Evolutionary conservation across 2,888 invertebrate species (phyloP).

Genomic region (Lepidochrysops patricia): DNA sequence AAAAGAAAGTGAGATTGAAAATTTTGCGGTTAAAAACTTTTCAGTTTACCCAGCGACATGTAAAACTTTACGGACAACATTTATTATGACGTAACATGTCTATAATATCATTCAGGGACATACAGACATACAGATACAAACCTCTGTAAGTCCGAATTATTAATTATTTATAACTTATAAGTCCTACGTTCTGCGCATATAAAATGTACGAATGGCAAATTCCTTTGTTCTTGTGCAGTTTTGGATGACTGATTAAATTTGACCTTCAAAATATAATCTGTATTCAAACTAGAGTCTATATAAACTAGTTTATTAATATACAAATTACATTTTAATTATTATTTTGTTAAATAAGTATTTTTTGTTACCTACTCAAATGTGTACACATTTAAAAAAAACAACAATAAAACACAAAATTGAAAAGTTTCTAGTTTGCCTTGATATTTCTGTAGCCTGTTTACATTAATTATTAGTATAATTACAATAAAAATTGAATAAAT

Average conservation of each 20-base stretch:
- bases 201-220: conserved; percentile 1
- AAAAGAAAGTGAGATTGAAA: too few relatives aligned
- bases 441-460: background rate
- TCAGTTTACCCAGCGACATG: too few relatives aligned
- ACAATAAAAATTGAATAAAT: background rate
- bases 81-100: background rate
- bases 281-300: background rate
- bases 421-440: background rate
- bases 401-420: background rate
- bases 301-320: background rate
- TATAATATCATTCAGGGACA: background rate
- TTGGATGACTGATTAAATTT: background rate
- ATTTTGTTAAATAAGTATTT: too few relatives aligned
- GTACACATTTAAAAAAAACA: too few relatives aligned
- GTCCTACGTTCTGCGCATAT: background rate
- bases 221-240: conserved; percentile 5
- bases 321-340: too few relatives aligned
- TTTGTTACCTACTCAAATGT: too few relatives aligned
- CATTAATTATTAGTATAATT: background rate
- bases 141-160: background rate
- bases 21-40: too few relatives aligned
- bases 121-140: background rate
- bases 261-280: background rate
- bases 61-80: too few relatives aligned
- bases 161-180: conserved; percentile 9